Conservation (phyloP, 2,797 vertebrate species). For the Arvicola amphibius region DNA sequence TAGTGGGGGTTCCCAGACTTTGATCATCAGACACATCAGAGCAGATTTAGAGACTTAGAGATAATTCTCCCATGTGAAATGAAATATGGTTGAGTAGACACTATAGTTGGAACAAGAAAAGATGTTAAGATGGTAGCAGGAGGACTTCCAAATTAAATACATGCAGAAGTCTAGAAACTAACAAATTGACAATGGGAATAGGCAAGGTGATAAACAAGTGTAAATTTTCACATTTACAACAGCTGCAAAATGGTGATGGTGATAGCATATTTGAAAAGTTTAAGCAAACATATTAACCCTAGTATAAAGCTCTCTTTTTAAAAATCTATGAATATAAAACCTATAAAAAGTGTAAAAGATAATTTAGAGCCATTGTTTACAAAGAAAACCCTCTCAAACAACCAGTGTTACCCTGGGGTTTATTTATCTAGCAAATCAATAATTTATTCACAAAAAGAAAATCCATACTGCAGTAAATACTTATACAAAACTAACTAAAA, state of each 20-base stretch:
- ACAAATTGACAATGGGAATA: background rate
- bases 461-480: background rate
- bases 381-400: background rate
- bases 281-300: background rate
- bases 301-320: background rate
- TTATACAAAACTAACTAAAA: background rate
- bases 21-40: background rate
- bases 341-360: background rate
- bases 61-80: background rate
- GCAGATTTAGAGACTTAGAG: background rate
- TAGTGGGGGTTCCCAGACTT: background rate
- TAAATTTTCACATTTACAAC: background rate
- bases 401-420: background rate
- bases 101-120: background rate
- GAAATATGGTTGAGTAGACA: background rate
- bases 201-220: background rate
- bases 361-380: background rate
- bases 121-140: background rate
- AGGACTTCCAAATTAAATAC: background rate
- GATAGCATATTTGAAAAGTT: background rate
- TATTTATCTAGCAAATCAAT: background rate
- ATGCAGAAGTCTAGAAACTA: background rate
- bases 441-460: conserved; percentile 6
- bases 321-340: background rate
- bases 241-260: background rate